A percentile compares a stretch with the other conserved stretches of the same genome.
Conservation (phyloP, 2,113 vertebrate species). For the Piaya cayana region DNA sequence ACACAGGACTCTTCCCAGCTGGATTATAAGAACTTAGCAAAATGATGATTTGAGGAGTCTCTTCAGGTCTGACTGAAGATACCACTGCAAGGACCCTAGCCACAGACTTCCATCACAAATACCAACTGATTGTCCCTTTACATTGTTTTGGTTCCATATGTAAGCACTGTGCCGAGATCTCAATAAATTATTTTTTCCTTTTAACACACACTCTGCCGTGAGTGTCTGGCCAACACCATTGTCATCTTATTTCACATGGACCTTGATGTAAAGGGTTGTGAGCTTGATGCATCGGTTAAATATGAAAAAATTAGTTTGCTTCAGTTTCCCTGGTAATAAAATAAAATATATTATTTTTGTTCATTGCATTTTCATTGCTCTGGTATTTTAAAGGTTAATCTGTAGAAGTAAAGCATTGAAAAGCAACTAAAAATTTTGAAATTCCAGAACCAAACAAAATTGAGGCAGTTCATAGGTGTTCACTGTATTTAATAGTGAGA, state of each 20-base stretch:
- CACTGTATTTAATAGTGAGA: background rate
- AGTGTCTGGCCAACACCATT: background rate
- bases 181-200: background rate
- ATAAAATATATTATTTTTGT: background rate
- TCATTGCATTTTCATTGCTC: background rate
- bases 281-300: background rate
- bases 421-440: background rate
- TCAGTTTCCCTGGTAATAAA: background rate
- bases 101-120: background rate
- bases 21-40: background rate
- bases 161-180: background rate
- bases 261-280: background rate
- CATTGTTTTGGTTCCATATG: background rate
- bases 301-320: background rate
- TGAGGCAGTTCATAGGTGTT: background rate
- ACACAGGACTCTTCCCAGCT: background rate
- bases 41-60: background rate
- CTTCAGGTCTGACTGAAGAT: background rate
- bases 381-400: background rate
- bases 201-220: background rate
- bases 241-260: background rate
- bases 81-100: background rate
- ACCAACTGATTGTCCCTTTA: background rate
- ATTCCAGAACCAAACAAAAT: background rate
- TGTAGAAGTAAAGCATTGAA: background rate